These are phyloP conservation scores for Cisticola juncidis DNA, from an alignment of 2,113 vertebrate species.

Conservation along the genomic window DNA sequence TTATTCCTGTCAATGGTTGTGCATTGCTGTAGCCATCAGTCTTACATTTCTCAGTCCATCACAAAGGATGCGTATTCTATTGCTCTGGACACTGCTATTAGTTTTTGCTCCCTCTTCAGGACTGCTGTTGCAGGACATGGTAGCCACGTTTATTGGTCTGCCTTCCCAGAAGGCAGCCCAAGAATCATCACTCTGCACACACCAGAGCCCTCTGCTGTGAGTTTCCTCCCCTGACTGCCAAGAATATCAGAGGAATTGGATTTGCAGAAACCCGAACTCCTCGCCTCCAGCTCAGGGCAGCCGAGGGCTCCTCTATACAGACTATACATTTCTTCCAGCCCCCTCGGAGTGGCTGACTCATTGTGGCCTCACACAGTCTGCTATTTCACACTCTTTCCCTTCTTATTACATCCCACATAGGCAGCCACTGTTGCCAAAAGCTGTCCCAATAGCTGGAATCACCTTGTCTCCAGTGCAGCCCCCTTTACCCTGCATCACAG, in stretches of 20 bases:
- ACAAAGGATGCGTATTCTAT: background rate
- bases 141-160: conserved; percentile 22
- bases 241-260: conserved; percentile 49
- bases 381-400: background rate
- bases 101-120: conserved; percentile 23
- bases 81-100: background rate
- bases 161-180: background rate
- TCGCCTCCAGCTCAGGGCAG: background rate
- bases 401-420: background rate
- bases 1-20: background rate
- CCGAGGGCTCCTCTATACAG: background rate
- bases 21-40: background rate
- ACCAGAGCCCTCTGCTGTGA: conserved; percentile 12
- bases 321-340: conserved; percentile 41
- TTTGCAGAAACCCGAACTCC: conserved; percentile 37
- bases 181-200: conserved; percentile 44
- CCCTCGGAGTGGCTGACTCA: background rate
- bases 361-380: background rate
- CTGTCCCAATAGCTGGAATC: background rate
- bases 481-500: background rate
- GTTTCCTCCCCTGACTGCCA: conserved; percentile 51
- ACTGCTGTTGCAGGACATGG: background rate
- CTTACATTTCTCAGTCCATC: background rate
- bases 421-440: background rate
- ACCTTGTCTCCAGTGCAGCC: background rate